Evolutionary conservation across 2,113 vertebrate species (phyloP).

Genomic region (Thomomys bottae): DNA sequence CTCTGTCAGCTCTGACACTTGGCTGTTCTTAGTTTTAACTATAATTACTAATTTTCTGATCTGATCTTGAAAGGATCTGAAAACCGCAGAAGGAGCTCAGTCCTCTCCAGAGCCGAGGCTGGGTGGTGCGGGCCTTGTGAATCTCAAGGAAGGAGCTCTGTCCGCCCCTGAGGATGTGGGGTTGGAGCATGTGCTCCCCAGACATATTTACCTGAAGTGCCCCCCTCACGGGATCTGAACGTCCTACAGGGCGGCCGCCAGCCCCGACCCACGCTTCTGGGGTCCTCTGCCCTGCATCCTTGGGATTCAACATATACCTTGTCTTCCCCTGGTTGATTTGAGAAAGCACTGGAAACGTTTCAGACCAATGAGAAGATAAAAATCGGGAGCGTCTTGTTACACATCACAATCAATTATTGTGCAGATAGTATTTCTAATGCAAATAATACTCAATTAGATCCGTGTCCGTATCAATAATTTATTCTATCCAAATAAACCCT

Average conservation of each 20-base stretch:
- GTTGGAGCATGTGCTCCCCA: too few species aligned
- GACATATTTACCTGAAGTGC: too few species aligned
- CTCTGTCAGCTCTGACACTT: background rate
- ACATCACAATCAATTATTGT: background rate
- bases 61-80: conserved; percentile 27
- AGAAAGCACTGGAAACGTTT: background rate
- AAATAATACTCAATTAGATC: background rate
- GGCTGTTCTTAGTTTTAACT: background rate
- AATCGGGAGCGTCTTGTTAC: background rate
- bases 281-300: too few species aligned
- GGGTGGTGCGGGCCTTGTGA: rapidly evolving
- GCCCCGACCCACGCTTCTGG: too few species aligned
- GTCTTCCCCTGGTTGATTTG: background rate
- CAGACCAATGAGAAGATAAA: background rate
- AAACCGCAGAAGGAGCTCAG: background rate
- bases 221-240: too few species aligned
- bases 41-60: conserved; percentile 51
- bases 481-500: background rate
- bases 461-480: background rate
- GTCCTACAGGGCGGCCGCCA: too few species aligned
- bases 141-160: background rate
- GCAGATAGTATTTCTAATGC: conserved; percentile 21
- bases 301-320: too few species aligned
- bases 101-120: background rate
- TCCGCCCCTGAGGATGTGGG: background rate